Base-by-base conservation (phyloP, 1,140 invertebrate genomes). In the Aphaenogaster ashmeadi region DNA sequence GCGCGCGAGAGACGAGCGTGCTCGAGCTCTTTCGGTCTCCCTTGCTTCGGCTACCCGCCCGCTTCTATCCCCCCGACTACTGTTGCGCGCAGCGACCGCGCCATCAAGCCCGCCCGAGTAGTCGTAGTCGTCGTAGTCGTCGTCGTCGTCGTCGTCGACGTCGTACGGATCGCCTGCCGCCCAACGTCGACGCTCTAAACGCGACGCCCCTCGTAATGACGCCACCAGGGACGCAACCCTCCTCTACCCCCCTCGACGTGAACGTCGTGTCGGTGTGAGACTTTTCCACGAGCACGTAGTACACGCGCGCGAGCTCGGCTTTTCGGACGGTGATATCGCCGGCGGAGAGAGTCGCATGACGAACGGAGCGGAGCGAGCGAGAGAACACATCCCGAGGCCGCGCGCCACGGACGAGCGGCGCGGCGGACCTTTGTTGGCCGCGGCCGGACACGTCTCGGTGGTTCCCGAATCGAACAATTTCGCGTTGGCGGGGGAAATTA, bases 171-270 rank as follows among this genome's bases (percentile, higher is more conserved):
- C 80, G 87, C 83, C 88, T 93, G 90, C 90, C 90, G 91, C 78
- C 84, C 88, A 87, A 91, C 93, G 93, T 92, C 92, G 93, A 92
- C 93, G 92, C 91, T 93, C 91, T 93, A 93, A 94, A 94, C 90
- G 92, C 93, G 92, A 93, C 93, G 93, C 92, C 93, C 87, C 92
- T 93, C 93, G 93, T 92, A 93, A 93, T 91, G 92, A 94, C 91
- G 93, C 93, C 92, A 92, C 92, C 93, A 89, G 93, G 91, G 93
- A 93, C 90, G 77, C 87, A 89, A 81, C 67, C 83, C 27, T 27
- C 27, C 27, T 27, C 27, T 1, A 27, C 27, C 27, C 27, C 74
- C 85, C 62, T 54, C 75, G 50, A 89, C 84, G 75, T 90, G 83
- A 78, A 64, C 85, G 54, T 83, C 60, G 88, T 69, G 87, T 81